A percentile compares a stretch with the other conserved stretches of the same genome.
phyloP scores from a whole-genome alignment of 2,888 invertebrate genomes.

The Acleris literana region DNA sequence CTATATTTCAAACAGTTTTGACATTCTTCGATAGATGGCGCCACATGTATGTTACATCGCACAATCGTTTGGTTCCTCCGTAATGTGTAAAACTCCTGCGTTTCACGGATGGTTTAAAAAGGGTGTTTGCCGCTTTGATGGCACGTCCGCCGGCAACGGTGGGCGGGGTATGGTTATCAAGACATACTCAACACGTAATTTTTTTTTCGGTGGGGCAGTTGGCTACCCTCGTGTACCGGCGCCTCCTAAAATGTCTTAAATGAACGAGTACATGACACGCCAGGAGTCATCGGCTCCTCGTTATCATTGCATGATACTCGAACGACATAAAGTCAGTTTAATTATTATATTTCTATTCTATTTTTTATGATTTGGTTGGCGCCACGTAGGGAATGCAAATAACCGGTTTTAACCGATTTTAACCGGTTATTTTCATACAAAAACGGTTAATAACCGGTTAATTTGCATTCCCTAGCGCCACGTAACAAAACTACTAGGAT shows the following conservation, averaged over 20 bases:
- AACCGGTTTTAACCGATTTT: no score
- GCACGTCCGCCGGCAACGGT: conserved; percentile 81
- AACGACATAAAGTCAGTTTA: no score
- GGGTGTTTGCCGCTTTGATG: conserved; percentile 89
- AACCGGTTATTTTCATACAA: no score
- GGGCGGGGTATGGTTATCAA: conserved; percentile 93
- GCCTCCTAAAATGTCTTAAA: conserved; percentile 62
- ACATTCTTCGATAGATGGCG: conserved; percentile 51
- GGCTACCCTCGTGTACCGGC: conserved; percentile 87
- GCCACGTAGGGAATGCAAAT: no score
- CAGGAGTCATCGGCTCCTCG: no score
- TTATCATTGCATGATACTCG: no score
- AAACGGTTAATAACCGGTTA: no score
- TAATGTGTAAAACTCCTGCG: not conserved
- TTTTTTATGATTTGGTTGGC: no score
- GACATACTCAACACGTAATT: conserved; percentile 93
- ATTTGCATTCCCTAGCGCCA: no score
- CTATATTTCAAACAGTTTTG: conserved; percentile 9
- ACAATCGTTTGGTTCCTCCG: conserved; percentile 41
- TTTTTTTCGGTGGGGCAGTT: conserved; percentile 88
- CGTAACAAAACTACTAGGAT: no score
- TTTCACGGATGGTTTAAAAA: conserved; percentile 66
- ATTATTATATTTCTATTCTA: no score
- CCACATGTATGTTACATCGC: conserved; percentile 46
- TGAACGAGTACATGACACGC: no score